phyloP scores from a whole-genome alignment of 1,140 invertebrate genomes.

The Heterodera schachtii region DNA sequence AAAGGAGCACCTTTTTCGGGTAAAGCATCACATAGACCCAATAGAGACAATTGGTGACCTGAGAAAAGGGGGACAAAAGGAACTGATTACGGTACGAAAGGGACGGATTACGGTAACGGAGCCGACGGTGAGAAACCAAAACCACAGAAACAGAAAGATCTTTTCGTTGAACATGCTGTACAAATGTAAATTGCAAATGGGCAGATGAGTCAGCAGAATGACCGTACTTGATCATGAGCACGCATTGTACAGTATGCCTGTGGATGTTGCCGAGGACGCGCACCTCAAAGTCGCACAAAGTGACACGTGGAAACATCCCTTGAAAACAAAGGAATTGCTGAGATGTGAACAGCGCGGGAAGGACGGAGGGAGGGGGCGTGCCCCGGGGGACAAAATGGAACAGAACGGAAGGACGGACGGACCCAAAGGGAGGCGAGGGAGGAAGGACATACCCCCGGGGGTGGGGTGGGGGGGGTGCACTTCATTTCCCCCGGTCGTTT shows the following conservation, averaged over 20 bases:
- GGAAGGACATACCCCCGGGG: too few species aligned
- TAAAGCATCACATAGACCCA: conserved; percentile 65
- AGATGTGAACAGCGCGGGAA: too few species aligned
- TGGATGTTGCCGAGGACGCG: conserved; percentile 65
- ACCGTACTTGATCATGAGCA: conserved; percentile 62
- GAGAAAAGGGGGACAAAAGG: too few species aligned
- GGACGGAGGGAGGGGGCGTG: too few species aligned
- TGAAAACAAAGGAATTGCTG: not conserved
- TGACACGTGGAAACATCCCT: conserved; percentile 65
- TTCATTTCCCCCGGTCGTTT: too few species aligned
- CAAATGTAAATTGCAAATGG: not conserved
- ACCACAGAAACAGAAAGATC: conserved; percentile 65
- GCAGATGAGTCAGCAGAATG: not conserved
- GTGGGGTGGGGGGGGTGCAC: too few species aligned
- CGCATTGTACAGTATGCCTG: conserved; percentile 65
- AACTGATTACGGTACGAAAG: too few species aligned
- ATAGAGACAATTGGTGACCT: conserved; percentile 59
- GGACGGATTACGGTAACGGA: conserved; percentile 47
- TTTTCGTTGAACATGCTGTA: conserved; percentile 65
- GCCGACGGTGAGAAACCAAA: conserved; percentile 64
- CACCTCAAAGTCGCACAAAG: conserved; percentile 64
- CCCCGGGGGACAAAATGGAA: too few species aligned
- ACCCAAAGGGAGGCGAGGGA: too few species aligned
- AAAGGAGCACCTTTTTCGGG: conserved; percentile 53
- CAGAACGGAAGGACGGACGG: too few species aligned